Conservation (phyloP, 1,140 invertebrate genomes). For the Trachymyrmex septentrionalis region DNA sequence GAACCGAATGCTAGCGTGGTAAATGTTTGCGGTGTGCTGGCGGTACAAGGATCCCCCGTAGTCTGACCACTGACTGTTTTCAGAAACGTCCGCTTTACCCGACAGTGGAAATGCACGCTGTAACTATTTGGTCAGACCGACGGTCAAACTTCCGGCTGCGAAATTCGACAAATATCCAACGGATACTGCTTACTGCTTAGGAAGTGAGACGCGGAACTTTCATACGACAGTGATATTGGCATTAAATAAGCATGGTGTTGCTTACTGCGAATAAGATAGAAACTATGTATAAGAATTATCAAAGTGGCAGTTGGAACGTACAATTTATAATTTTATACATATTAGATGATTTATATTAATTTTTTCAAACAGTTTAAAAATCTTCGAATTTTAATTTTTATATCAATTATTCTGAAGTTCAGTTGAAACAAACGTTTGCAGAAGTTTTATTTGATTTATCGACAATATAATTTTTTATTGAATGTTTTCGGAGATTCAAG, state of each 20-base stretch:
- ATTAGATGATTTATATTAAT: background rate
- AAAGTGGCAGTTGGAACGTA: no score
- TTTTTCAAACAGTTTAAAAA: background rate
- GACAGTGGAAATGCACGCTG: conserved; percentile 54
- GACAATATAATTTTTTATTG: background rate
- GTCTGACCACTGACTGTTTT: conserved; percentile 69
- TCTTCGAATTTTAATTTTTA: background rate
- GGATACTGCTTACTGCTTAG: conserved; percentile 62
- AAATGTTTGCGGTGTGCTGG: conserved; percentile 70
- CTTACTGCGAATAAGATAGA: background rate
- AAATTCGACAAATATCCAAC: conserved; percentile 72
- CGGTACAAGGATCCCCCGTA: conserved; percentile 55
- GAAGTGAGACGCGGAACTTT: conserved; percentile 59
- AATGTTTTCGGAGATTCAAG: background rate
- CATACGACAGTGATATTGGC: background rate
- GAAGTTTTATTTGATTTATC: background rate
- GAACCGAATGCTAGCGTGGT: conserved; percentile 58
- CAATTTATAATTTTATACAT: background rate
- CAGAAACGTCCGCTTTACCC: conserved; percentile 61
- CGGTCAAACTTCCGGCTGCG: conserved; percentile 70
- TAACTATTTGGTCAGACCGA: conserved; percentile 68
- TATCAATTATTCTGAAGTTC: background rate
- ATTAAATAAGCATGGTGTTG: conserved; percentile 8
- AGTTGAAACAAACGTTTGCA: background rate
- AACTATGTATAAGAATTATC: background rate